These are phyloP conservation scores for Urocitellus parryii DNA, from an alignment of 2,113 vertebrate species.

Conservation along the genomic window DNA sequence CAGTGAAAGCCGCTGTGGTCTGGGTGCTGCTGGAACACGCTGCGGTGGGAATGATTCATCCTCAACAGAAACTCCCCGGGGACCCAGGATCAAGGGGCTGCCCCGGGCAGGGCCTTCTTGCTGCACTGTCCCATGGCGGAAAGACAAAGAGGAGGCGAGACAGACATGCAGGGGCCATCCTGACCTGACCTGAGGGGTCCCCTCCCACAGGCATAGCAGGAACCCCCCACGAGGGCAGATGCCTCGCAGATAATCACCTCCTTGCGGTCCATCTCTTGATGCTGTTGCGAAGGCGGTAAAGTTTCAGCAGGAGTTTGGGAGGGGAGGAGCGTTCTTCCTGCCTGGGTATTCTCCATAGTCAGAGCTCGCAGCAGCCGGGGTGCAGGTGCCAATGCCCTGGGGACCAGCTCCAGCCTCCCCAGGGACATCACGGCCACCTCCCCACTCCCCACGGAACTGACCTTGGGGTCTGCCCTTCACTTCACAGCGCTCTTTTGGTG, in stretches of 20 bases:
- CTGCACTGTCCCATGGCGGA: not conserved
- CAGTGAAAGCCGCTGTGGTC: not conserved
- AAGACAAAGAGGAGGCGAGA: too few species aligned
- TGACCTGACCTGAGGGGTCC: not conserved
- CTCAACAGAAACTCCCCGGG: not conserved
- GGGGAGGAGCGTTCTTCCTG: not conserved
- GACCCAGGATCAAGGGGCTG: not conserved
- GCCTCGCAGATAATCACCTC: not conserved
- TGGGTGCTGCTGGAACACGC: not conserved
- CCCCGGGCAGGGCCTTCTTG: not conserved
- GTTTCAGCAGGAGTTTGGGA: not conserved
- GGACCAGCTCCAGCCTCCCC: too few species aligned
- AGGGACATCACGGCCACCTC: too few species aligned
- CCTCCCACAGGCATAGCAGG: not conserved
- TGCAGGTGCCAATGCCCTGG: not conserved
- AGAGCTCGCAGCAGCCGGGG: not conserved
- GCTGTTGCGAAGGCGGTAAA: not conserved
- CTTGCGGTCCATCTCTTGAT: too few species aligned
- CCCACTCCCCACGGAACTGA: too few species aligned
- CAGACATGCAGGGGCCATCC: not conserved
- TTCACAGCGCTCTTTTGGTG: not conserved
- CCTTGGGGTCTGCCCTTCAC: not conserved
- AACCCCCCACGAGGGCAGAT: not conserved
- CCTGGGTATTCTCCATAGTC: not conserved
- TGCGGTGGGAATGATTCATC: not conserved